Percentiles rank a stretch among this genome's conserved stretches.
phyloP scores from a whole-genome alignment of 2,888 invertebrate species.

The Invenusta paracnida region DNA sequence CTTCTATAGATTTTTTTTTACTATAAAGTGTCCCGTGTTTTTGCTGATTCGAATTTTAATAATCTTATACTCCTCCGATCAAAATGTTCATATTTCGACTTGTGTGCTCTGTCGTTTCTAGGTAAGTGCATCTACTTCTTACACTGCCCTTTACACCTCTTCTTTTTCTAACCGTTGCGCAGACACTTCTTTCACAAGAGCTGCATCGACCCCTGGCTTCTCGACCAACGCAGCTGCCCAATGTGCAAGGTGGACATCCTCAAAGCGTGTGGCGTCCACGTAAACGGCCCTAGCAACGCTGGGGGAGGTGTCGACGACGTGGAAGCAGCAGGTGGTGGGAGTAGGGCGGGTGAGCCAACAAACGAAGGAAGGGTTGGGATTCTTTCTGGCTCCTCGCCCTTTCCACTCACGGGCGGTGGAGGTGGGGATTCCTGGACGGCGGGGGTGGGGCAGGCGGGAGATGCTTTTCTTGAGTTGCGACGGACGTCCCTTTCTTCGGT shows the following conservation, averaged over 20 bases:
- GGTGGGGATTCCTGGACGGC: neutral
- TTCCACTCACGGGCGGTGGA: neutral
- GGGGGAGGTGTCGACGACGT: neutral
- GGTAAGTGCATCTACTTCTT: too few species aligned
- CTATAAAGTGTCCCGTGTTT: too few species aligned
- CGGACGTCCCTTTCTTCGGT: neutral
- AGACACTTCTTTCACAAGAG: constrained; percentile 90
- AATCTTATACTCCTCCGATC: too few species aligned
- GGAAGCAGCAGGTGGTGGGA: neutral
- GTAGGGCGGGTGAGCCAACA: neutral
- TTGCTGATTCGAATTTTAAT: too few species aligned
- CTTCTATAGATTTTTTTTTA: too few species aligned
- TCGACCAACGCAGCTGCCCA: constrained; percentile 88
- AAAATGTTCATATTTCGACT: too few species aligned
- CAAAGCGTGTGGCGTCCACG: constrained; percentile 65
- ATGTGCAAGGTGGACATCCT: constrained; percentile 95
- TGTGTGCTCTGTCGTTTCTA: too few species aligned
- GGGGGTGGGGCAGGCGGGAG: neutral
- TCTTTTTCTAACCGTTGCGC: constrained; percentile 52
- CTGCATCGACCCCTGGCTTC: constrained; percentile 90
- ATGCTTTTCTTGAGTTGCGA: neutral
- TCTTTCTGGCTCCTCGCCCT: neutral
- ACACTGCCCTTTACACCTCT: too few species aligned
- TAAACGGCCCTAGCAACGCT: neutral
- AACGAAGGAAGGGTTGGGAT: neutral